Conservation (phyloP, 2,888 invertebrate species). For the Ethmia dodecea region DNA sequence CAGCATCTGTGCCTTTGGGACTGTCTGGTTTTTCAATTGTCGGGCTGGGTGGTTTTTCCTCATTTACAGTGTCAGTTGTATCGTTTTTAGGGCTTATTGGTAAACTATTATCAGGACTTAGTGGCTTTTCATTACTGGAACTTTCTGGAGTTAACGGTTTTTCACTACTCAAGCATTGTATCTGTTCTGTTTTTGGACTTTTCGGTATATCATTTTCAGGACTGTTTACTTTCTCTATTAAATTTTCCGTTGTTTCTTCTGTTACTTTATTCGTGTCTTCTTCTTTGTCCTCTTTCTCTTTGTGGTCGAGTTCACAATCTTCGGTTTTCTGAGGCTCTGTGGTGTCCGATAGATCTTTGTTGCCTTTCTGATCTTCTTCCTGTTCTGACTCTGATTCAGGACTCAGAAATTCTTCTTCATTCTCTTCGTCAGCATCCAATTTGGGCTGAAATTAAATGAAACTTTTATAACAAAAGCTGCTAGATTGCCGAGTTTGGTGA, state of each 20-base stretch:
- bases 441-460: slow-evolving; percentile 37
- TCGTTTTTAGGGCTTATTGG: neutral
- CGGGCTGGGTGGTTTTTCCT: slow-evolving; percentile 5
- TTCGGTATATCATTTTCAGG: neutral
- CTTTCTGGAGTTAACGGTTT: slow-evolving; percentile 3
- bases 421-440: slow-evolving; percentile 57
- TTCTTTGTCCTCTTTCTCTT: slow-evolving; percentile 49
- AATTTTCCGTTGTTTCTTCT: slow-evolving; percentile 5
- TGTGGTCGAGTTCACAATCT: slow-evolving; percentile 1
- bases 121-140: slow-evolving; percentile 3
- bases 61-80: neutral
- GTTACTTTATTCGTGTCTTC: slow-evolving; percentile 21
- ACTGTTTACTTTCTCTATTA: slow-evolving; percentile 1
- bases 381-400: slow-evolving; percentile 66
- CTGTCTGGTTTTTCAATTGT: slow-evolving; percentile 12
- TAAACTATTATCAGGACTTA: slow-evolving; percentile 2
- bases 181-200: neutral
- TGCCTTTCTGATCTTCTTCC: slow-evolving; percentile 42
- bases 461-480: too few species aligned
- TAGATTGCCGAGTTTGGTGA: too few species aligned
- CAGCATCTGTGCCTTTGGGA: slow-evolving; percentile 12
- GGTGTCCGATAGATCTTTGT: slow-evolving; percentile 15
- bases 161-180: slow-evolving; percentile 10
- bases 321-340: slow-evolving; percentile 16
- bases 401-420: slow-evolving; percentile 69